These are phyloP conservation scores for Zeus faber DNA, from an alignment of 2,113 vertebrate genomes.

Conservation along the genomic window DNA sequence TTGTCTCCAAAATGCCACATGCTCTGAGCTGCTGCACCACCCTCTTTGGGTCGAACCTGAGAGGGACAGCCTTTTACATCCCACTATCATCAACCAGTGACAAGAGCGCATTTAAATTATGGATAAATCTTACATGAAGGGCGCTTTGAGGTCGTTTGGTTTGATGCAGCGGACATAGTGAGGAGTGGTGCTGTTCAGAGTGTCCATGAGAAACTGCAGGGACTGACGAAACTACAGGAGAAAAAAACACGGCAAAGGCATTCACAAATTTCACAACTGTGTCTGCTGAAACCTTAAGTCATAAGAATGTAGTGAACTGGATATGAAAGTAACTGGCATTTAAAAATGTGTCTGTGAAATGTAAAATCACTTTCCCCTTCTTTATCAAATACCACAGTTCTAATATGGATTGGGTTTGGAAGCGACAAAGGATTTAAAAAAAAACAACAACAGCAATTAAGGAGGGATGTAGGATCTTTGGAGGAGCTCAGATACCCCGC, in stretches of 20 bases:
- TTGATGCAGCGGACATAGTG: slow-evolving; percentile 85
- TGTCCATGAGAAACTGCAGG: slow-evolving; percentile 74
- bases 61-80: not conserved
- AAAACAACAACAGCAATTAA: too few relatives aligned
- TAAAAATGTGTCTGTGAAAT: too few relatives aligned
- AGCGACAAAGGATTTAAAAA: too few relatives aligned
- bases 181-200: slow-evolving; percentile 72
- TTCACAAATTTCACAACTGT: too few relatives aligned
- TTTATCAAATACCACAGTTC: too few relatives aligned
- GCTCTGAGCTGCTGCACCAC: slow-evolving; percentile 79
- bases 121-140: slow-evolving; percentile 64
- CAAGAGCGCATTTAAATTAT: not conserved
- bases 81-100: not conserved
- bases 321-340: too few relatives aligned
- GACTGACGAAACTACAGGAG: slow-evolving; percentile 75
- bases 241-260: slow-evolving; percentile 5
- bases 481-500: too few relatives aligned
- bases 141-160: slow-evolving; percentile 78
- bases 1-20: slow-evolving; percentile 80
- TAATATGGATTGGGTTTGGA: too few relatives aligned
- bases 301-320: too few relatives aligned
- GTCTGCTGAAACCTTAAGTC: too few relatives aligned
- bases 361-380: too few relatives aligned
- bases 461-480: too few relatives aligned
- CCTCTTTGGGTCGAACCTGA: slow-evolving; percentile 77